Conservation (phyloP, 2,888 invertebrate species). For the Nemotelus pantherinus region DNA sequence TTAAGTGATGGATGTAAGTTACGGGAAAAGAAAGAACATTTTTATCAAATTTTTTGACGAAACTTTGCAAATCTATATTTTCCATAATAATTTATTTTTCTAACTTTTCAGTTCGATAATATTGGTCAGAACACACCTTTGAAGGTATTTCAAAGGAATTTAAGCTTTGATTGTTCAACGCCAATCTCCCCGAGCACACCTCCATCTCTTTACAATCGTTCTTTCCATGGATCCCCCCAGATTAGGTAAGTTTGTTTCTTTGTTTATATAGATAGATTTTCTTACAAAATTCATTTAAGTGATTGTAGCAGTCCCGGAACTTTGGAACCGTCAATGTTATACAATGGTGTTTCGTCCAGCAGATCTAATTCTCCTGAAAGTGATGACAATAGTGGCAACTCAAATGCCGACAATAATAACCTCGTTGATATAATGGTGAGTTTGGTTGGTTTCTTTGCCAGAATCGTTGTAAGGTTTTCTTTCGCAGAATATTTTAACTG, state of each 20-base stretch:
- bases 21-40: neutral
- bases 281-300: conserved; percentile 52
- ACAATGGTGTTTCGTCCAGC: conserved; percentile 56
- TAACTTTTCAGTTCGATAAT: conserved; percentile 62
- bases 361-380: conserved; percentile 64
- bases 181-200: conserved; percentile 65
- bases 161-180: conserved; percentile 65
- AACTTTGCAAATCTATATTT: too few species aligned
- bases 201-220: conserved; percentile 63
- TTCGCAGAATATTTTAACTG: conserved; percentile 59
- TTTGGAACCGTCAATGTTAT: conserved; percentile 48
- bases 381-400: conserved; percentile 62
- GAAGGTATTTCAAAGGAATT: conserved; percentile 65
- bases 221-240: conserved; percentile 64
- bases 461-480: neutral
- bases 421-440: conserved; percentile 62
- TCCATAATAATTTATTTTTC: neutral
- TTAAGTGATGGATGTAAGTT: conserved; percentile 40
- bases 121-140: conserved; percentile 65
- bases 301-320: conserved; percentile 58
- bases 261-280: neutral
- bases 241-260: conserved; percentile 58
- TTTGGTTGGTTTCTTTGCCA: conserved; percentile 11
- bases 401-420: conserved; percentile 58
- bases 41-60: neutral